Conservation (phyloP, 2,113 vertebrate genomes). For the Chionis minor region DNA sequence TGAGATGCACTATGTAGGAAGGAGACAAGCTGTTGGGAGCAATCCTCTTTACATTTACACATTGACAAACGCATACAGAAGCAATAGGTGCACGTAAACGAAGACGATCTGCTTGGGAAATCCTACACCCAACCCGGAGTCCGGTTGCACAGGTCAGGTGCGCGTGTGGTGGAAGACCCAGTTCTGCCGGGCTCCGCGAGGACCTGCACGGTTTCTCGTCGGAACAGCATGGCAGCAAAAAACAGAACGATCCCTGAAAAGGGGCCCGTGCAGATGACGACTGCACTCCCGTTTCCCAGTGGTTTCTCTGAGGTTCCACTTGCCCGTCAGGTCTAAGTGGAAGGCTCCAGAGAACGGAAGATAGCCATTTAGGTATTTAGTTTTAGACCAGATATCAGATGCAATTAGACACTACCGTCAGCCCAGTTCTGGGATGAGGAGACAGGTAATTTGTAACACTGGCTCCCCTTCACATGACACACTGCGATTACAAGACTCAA, state of each 20-base stretch:
- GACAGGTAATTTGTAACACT: not conserved
- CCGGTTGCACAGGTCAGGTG: not conserved
- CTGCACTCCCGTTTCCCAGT: not conserved
- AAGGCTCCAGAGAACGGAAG: constrained; percentile 43
- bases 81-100: not conserved
- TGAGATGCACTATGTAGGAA: not conserved
- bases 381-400: not conserved
- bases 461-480: not conserved
- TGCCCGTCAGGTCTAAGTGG: not conserved
- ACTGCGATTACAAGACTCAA: constrained; percentile 9
- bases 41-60: constrained; percentile 10
- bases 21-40: constrained; percentile 28
- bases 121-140: not conserved
- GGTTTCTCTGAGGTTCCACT: constrained; percentile 22
- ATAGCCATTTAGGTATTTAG: not conserved
- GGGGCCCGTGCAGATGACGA: not conserved
- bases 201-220: not conserved
- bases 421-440: not conserved
- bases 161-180: not conserved
- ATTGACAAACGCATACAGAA: not conserved
- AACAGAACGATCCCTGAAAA: not conserved
- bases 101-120: constrained; percentile 26
- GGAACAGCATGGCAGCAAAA: not conserved
- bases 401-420: not conserved
- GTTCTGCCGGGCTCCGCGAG: not conserved